phyloP scores from a whole-genome alignment of 2,797 vertebrate genomes.

The Triplophysa bombifrons region DNA sequence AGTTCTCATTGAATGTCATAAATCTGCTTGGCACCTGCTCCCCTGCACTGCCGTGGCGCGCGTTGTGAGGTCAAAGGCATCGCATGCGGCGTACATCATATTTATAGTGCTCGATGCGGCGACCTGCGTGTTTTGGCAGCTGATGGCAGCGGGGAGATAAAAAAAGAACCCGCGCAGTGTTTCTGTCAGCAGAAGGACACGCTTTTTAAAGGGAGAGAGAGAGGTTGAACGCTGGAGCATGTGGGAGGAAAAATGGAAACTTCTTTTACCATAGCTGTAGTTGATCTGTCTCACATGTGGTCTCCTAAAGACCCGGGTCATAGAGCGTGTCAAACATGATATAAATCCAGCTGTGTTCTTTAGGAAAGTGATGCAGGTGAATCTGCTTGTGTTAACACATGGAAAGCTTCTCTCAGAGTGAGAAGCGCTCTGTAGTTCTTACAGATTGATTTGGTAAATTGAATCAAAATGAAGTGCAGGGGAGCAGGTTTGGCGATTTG shows the following conservation, averaged over 20 bases:
- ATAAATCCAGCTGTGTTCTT: constrained; percentile 4
- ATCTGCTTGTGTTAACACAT: constrained; percentile 11
- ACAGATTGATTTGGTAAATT: neutral
- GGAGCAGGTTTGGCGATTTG: neutral
- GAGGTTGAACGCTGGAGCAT: constrained; percentile 16
- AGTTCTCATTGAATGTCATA: constrained; percentile 63
- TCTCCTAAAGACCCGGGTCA: constrained; percentile 23
- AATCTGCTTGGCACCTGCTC: constrained; percentile 79
- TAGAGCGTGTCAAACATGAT: constrained; percentile 26
- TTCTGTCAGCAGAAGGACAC: constrained; percentile 32
- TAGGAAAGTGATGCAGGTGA: neutral
- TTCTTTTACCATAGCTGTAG: constrained; percentile 9
- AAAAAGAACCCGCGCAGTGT: constrained; percentile 31
- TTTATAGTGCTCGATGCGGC: constrained; percentile 76
- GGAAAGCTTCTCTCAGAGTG: neutral
- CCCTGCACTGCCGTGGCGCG: constrained; percentile 62
- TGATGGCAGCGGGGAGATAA: constrained; percentile 63
- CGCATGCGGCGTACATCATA: constrained; percentile 75
- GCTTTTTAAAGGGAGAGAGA: neutral
- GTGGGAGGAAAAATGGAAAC: constrained; percentile 25
- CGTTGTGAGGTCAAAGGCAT: constrained; percentile 76
- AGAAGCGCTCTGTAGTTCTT: neutral
- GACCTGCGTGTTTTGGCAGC: constrained; percentile 78
- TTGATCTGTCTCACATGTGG: constrained; percentile 20
- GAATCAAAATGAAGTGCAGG: constrained; percentile 25